These are phyloP conservation scores for Geococcyx californianus DNA, from an alignment of 2,113 vertebrate genomes.

Conservation along the genomic window DNA sequence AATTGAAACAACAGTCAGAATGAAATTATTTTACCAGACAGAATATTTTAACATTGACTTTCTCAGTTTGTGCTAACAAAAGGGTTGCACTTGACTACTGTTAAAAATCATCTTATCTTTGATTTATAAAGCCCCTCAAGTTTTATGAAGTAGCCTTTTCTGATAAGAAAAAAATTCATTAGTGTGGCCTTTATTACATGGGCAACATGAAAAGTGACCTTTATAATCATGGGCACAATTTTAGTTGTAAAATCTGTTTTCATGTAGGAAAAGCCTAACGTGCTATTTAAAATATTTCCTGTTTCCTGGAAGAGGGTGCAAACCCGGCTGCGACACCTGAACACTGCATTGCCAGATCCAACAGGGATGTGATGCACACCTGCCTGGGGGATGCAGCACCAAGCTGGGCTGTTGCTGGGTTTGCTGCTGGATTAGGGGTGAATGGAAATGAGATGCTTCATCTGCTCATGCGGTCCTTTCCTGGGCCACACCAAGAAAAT, in stretches of 20 bases:
- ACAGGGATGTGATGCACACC: neutral
- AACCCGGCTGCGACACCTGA: neutral
- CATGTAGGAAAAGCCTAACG: neutral
- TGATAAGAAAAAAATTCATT: neutral
- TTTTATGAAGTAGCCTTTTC: neutral
- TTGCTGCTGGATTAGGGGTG: neutral
- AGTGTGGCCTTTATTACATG: neutral
- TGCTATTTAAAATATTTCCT: neutral
- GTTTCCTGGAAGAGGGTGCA: neutral
- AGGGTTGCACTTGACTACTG: neutral
- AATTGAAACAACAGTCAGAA: neutral
- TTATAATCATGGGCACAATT: neutral
- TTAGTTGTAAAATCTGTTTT: constrained; percentile 4
- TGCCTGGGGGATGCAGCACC: neutral
- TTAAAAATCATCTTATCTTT: neutral
- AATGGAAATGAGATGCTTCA: neutral
- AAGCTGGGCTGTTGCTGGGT: neutral
- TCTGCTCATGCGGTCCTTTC: neutral
- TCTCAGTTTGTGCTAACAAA: neutral
- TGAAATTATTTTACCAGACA: neutral
- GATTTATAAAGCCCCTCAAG: neutral
- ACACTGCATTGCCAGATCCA: neutral
- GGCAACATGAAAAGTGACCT: neutral
- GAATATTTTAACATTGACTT: neutral
- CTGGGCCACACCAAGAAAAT: neutral